Base-by-base conservation (phyloP, 64 coral and sea anemone genomes). In the Acropora yongei region DNA sequence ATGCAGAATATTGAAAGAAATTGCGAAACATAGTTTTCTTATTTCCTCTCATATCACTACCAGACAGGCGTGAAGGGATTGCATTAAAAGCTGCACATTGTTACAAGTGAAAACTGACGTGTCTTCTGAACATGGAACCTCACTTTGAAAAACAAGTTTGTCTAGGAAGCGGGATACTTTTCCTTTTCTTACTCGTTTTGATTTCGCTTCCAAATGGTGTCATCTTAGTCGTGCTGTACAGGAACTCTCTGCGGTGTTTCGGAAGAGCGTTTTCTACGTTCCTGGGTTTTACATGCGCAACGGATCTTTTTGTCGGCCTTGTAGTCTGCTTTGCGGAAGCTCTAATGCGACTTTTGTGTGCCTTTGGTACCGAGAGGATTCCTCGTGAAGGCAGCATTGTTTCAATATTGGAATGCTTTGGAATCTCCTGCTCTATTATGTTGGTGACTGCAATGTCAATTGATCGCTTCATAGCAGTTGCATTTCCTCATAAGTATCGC, bases 401-500 rank as follows among this genome's bases (percentile, higher is more conserved):
- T 5, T 67, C 10, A 45, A 67, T 83, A 3, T 45, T 83, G 14
- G 80, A 14, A 0, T 83, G 68, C 58, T 67, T 68, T 45, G 80
- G 58, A 67, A 41, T 83, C 41, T 67, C 66, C 80, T 67, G 80
- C 44, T 83, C 80, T 10, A 83, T 83, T 8, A 42, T 83, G 3
- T 5, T 83, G 1, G 57, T 83, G 5, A 68, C 80, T 2, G 57
- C 80, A 2, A 83, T 83, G 80, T 83, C 80, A 0, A 43, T 83
- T 11, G 80, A 83, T 83, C 80, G 80, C 13, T 46, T 83, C 13
- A 41, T 46, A 46, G 41, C 80, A 7, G 58, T 84, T 20, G 13
- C 47, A 44, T 68, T 44, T 19, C 80, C 80, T 13, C 80, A 68
- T 19, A 67, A 46, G 12, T 84, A 84, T 84, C 80, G 43, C 3